These are phyloP conservation scores for Artibeus jamaicensis DNA, from an alignment of 2,797 vertebrate species.

Conservation along the genomic window DNA sequence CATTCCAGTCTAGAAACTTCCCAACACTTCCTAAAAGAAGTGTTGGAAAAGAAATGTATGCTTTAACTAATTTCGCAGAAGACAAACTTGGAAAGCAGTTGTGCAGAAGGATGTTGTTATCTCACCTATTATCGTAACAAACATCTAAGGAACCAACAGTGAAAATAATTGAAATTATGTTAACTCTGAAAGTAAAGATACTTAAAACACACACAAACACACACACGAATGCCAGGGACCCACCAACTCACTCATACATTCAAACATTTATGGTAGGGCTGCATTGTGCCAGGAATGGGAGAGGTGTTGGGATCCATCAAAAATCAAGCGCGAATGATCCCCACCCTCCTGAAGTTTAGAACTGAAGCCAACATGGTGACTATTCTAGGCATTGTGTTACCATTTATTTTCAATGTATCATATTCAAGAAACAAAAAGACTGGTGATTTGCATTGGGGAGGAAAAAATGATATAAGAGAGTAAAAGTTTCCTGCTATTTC, in stretches of 20 bases:
- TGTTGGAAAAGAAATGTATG: background rate
- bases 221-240: background rate
- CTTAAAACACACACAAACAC: background rate
- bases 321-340: background rate
- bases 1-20: constrained; percentile 12
- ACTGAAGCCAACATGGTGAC: background rate
- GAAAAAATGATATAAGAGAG: background rate
- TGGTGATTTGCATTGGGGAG: background rate
- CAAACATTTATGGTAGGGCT: background rate
- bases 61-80: constrained; percentile 1
- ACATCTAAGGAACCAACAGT: background rate
- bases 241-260: background rate
- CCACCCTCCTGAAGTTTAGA: background rate
- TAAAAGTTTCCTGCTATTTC: background rate
- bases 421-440: constrained; percentile 14
- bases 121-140: background rate
- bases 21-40: constrained; percentile 54
- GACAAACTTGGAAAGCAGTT: constrained; percentile 28
- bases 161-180: background rate
- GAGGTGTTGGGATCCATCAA: background rate
- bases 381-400: background rate
- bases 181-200: constrained; percentile 3
- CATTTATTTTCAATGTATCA: background rate
- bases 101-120: background rate
- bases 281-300: background rate